Evolutionary conservation across 2,797 vertebrate species (phyloP), one percentile per base, ranked within the genome.

Genomic region (Diglossa cyanea): DNA sequence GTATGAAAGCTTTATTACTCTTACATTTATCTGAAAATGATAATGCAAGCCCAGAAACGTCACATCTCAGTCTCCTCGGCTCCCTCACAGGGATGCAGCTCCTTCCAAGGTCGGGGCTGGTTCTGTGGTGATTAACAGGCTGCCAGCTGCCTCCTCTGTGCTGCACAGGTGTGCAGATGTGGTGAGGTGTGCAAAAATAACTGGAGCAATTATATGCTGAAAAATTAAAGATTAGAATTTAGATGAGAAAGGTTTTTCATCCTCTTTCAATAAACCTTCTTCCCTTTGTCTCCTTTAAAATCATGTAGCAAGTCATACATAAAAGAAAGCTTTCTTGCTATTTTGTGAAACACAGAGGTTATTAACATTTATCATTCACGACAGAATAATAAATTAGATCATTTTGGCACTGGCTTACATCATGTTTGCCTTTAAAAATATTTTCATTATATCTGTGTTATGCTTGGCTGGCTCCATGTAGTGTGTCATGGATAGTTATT

Each of bases 391-490:
- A 76, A 95, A 97, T 95, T 57, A 87, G 71, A 80, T 94, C 37
- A 90, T 84, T 91, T 79, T 76, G 85, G 96, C 82, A 67, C 50
- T 75, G 81, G 45, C 86, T 96, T 94, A 92, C 88, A 94, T 62
- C 93, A 94, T 87, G 70, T 94, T 97, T 96, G 78, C 93, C 76
- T 95, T 96, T 90, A 86, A 95, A 94, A 96, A 91, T 88, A 73
- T 90, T 97, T 97, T 95, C 88, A 81, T 95, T 96, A 25, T 65
- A 65, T 94, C 95, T 74, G 6, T 78, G 88, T 81, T 96, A 33
- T 47, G 90, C 93, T 92, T 93, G 93, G 89, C 85, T 93, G 72
- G 17, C 70, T 94, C 25, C 2, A 5, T 58, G 77, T 17, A 74
- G 63, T 87, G 55, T 82, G 88, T 83, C 95, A 95, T 50, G 57